Conservation (phyloP, 30 jellyfish, hydroid and myxozoan genomes). For the Aurelia aurita region DNA sequence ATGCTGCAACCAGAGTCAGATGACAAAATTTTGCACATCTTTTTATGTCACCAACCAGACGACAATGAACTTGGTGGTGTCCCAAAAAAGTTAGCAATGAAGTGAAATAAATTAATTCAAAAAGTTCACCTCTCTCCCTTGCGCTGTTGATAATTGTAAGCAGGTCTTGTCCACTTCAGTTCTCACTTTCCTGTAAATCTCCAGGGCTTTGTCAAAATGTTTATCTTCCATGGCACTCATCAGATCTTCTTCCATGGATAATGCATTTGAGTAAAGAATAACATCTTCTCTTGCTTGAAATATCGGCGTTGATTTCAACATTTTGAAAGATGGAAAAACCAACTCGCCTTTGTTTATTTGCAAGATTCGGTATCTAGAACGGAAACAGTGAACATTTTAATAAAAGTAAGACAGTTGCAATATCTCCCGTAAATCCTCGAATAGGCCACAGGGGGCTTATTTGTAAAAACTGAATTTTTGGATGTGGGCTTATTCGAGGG, state of each 20-base stretch:
- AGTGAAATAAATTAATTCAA: no score
- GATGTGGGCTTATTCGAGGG: no score
- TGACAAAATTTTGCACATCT: no score
- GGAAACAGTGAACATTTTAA: not conserved
- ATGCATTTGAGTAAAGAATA: constrained; percentile 37
- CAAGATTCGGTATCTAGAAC: constrained; percentile 65
- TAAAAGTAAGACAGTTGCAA: constrained; percentile 1
- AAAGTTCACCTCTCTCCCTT: not conserved
- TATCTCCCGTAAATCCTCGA: no score
- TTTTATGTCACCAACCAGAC: no score
- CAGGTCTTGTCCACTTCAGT: constrained; percentile 1
- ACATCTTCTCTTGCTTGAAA: constrained; percentile 59
- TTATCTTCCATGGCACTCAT: constrained; percentile 55
- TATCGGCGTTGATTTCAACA: constrained; percentile 13
- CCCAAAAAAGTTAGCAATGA: no score
- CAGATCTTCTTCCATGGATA: constrained; percentile 44
- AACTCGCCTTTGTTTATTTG: constrained; percentile 71
- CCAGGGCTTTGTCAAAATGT: constrained; percentile 58
- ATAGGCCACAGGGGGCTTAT: no score
- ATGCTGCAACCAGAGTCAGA: no score
- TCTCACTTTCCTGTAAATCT: constrained; percentile 34
- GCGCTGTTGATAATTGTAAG: not conserved
- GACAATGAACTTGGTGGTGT: no score
- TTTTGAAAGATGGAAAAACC: constrained; percentile 56
- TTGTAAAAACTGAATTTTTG: no score